Evolutionary conservation across 2,113 vertebrate genomes (phyloP).

Genomic region (Trematomus loennbergii): DNA sequence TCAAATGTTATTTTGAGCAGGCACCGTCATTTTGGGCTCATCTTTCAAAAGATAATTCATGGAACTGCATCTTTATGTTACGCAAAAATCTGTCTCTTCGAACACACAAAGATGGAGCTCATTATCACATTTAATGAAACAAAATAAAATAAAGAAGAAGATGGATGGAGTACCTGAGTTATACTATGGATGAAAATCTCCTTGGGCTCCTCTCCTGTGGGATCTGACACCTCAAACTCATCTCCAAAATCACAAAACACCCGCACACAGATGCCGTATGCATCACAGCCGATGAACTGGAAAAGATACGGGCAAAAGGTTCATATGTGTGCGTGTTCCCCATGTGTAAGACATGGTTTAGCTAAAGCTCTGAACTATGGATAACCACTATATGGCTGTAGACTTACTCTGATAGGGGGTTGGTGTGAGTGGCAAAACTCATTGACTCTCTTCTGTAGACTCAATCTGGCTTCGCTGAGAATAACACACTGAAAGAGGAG

Average conservation of each 20-base stretch:
- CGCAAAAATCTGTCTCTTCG: not conserved
- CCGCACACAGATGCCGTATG: constrained; percentile 91
- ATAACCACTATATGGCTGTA: not conserved
- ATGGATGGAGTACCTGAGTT: constrained; percentile 86
- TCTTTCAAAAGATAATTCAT: not conserved
- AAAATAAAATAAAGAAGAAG: not conserved
- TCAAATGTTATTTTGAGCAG: not conserved
- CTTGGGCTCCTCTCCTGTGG: constrained; percentile 96
- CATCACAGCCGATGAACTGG: constrained; percentile 95
- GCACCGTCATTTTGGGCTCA: not conserved
- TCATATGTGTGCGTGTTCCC: not conserved
- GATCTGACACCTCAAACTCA: constrained; percentile 94
- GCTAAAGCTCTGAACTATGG: not conserved
- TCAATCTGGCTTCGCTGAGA: constrained; percentile 90
- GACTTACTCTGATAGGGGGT: constrained; percentile 93
- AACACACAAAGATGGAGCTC: not conserved
- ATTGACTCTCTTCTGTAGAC: constrained; percentile 91
- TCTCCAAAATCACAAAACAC: constrained; percentile 98
- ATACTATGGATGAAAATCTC: constrained; percentile 97
- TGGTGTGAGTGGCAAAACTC: constrained; percentile 91
- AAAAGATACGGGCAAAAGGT: constrained; percentile 4
- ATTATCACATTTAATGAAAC: not conserved
- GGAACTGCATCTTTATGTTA: not conserved
- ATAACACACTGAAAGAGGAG: constrained; percentile 90
- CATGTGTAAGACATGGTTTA: not conserved